phyloP scores from a whole-genome alignment of 2,888 invertebrate species.

The Chymomyza fuscimana region DNA sequence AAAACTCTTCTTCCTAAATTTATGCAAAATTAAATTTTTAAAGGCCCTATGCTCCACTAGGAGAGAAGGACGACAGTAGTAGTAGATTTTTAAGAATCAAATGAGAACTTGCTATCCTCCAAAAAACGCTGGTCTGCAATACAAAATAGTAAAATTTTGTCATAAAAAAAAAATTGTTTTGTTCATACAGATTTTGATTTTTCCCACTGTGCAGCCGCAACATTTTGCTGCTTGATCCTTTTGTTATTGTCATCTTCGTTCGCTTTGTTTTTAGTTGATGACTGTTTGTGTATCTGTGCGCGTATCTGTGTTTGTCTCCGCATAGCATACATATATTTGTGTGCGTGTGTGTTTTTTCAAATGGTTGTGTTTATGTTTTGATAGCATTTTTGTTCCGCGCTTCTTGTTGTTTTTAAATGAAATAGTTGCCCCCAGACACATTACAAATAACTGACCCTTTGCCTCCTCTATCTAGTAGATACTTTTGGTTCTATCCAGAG shows the following conservation, averaged over 20 bases:
- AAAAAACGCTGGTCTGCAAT: too few relatives aligned
- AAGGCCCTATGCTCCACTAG: too few relatives aligned
- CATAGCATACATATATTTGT: neutral
- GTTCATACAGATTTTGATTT: too few relatives aligned
- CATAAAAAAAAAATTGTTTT: too few relatives aligned
- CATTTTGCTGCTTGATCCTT: neutral
- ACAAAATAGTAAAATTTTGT: too few relatives aligned
- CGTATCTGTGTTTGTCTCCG: neutral
- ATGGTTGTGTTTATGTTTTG: constrained; percentile 36
- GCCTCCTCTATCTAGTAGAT: neutral
- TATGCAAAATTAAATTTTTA: too few relatives aligned
- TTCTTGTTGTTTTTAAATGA: constrained; percentile 36
- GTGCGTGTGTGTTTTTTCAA: neutral
- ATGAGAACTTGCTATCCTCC: too few relatives aligned
- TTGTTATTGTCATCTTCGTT: neutral
- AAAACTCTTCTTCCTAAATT: too few relatives aligned
- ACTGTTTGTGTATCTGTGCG: neutral
- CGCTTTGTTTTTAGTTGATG: neutral
- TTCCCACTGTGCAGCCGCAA: neutral
- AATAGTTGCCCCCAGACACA: constrained; percentile 37
- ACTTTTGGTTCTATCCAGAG: constrained; percentile 7
- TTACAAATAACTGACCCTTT: constrained; percentile 19
- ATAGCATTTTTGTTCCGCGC: constrained; percentile 35
- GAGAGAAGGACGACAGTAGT: too few relatives aligned
- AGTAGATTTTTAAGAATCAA: too few relatives aligned